phyloP scores from a whole-genome alignment of 1,140 invertebrate genomes.

The Drosophila punjabiensis region DNA sequence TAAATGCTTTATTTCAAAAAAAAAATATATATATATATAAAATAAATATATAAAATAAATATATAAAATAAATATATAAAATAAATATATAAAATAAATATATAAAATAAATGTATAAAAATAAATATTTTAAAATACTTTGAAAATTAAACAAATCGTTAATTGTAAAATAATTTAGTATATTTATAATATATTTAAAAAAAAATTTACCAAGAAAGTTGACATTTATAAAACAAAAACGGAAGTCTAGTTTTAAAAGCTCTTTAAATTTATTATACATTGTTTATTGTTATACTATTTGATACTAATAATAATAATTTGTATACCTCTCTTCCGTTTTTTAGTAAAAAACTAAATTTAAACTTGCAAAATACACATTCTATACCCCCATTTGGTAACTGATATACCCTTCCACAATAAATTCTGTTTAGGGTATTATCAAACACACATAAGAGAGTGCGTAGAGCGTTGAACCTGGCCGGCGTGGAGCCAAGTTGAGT shows the following conservation, averaged over 20 bases:
- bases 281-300: no score
- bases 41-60: neutral
- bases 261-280: neutral
- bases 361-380: neutral
- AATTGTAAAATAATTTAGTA: neutral
- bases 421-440: slow-evolving; percentile 23
- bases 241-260: neutral
- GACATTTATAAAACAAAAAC: no score
- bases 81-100: no score
- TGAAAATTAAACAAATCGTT: no score
- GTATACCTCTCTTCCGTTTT: no score
- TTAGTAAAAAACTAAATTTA: neutral
- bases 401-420: neutral
- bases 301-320: no score
- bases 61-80: no score
- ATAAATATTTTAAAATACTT: neutral
- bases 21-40: neutral
- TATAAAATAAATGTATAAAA: neutral
- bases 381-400: neutral
- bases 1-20: neutral
- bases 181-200: neutral
- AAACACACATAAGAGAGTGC: slow-evolving; percentile 49
- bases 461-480: slow-evolving; percentile 69
- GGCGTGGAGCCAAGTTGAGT: slow-evolving; percentile 54
- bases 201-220: neutral